A percentile compares a stretch with the other conserved stretches of the same genome.
Conservation (phyloP, 2,797 vertebrate genomes). For the Labroides dimidiatus region DNA sequence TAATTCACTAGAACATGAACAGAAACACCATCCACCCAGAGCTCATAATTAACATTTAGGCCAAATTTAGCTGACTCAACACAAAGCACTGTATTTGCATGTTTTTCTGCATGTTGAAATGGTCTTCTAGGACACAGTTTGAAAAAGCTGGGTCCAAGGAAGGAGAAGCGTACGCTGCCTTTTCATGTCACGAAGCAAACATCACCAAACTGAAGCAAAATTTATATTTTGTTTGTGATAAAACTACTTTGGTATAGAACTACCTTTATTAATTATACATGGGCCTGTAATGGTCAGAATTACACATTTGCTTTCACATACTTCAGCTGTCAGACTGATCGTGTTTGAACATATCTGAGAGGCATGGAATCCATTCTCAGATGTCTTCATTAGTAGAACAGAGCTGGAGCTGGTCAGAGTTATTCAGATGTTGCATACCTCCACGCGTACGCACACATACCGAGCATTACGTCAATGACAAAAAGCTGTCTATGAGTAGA, state of each 20-base stretch:
- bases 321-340: constrained; percentile 38
- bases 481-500: constrained; percentile 55
- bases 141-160: constrained; percentile 45
- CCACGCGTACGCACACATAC: constrained; percentile 58
- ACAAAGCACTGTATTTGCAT: constrained; percentile 72
- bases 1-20: constrained; percentile 77
- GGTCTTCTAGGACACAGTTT: constrained; percentile 60
- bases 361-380: constrained; percentile 47
- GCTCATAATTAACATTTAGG: constrained; percentile 79
- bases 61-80: constrained; percentile 74
- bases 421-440: constrained; percentile 55
- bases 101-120: constrained; percentile 65
- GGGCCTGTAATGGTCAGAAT: constrained; percentile 60
- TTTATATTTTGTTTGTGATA: constrained; percentile 55
- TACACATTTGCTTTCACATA: constrained; percentile 35
- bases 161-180: constrained; percentile 50
- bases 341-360: constrained; percentile 52
- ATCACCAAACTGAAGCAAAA: constrained; percentile 71
- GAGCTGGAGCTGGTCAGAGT: constrained; percentile 53
- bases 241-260: constrained; percentile 85
- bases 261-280: constrained; percentile 78
- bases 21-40: constrained; percentile 70
- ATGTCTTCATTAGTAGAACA: constrained; percentile 69
- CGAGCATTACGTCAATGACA: constrained; percentile 67
- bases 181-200: constrained; percentile 61